A percentile compares a stretch with the other conserved stretches of the same genome.
These are phyloP conservation scores for Clunio marinus DNA, from an alignment of 2,888 invertebrate species.

Conservation along the genomic window DNA sequence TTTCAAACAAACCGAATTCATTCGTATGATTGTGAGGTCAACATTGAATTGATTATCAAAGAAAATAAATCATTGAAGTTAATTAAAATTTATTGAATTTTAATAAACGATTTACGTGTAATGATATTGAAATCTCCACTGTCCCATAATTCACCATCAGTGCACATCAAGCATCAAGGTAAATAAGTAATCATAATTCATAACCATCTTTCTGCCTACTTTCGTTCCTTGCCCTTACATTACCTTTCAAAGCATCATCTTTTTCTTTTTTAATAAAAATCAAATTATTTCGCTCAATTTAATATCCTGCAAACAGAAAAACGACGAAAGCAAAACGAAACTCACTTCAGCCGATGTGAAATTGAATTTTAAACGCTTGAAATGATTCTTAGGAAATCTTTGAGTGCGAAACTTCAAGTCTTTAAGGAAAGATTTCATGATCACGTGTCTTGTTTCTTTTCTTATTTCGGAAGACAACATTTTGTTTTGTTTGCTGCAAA, in stretches of 20 bases:
- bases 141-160: conserved; percentile 10
- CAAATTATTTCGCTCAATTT: conserved; percentile 39
- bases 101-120: too few species aligned
- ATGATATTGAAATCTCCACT: too few species aligned
- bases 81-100: too few species aligned
- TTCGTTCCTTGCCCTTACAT: neutral
- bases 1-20: too few species aligned
- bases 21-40: too few species aligned
- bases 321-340: conserved; percentile 9
- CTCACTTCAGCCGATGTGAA: conserved; percentile 35
- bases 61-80: too few species aligned
- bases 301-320: conserved; percentile 18
- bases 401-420: neutral
- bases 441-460: too few species aligned
- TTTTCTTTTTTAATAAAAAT: conserved; percentile 35
- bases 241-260: neutral
- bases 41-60: too few species aligned
- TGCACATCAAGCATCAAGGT: neutral
- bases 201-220: neutral
- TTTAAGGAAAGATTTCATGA: too few species aligned
- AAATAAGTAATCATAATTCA: conserved; percentile 20
- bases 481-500: too few species aligned
- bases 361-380: conserved; percentile 31
- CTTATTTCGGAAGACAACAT: too few species aligned
- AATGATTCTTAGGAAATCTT: neutral